Evolutionary conservation across 2,113 vertebrate species (phyloP).

Genomic region (Leucosticte australis): DNA sequence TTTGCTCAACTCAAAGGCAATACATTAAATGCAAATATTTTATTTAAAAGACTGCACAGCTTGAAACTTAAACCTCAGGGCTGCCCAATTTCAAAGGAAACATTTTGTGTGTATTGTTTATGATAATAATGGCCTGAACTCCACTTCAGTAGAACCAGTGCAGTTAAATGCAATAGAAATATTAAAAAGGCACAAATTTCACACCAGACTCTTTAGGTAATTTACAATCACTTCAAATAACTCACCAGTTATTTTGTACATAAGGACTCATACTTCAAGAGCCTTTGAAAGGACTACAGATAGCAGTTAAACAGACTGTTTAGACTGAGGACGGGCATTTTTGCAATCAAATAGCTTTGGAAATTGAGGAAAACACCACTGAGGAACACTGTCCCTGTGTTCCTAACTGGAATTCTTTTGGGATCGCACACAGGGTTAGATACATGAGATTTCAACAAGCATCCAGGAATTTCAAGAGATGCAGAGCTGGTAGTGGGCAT

Average conservation of each 20-base stretch:
- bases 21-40: neutral
- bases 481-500: rapidly evolving
- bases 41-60: neutral
- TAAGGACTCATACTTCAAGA: neutral
- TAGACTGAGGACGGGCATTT: neutral
- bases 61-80: neutral
- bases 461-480: neutral
- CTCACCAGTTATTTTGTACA: neutral
- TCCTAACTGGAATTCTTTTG: neutral
- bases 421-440: neutral
- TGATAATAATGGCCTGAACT: neutral
- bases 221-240: neutral
- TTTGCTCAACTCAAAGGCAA: neutral
- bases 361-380: neutral
- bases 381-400: rapidly evolving
- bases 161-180: neutral
- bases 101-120: neutral
- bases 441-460: neutral
- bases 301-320: neutral
- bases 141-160: neutral
- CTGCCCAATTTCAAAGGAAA: neutral
- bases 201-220: neutral
- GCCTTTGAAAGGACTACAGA: neutral
- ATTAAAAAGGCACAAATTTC: neutral
- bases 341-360: neutral